Percentiles rank a stretch among this genome's conserved stretches.
Conservation (phyloP, 2,888 invertebrate genomes). For the Sphaerophoria taeniata region DNA sequence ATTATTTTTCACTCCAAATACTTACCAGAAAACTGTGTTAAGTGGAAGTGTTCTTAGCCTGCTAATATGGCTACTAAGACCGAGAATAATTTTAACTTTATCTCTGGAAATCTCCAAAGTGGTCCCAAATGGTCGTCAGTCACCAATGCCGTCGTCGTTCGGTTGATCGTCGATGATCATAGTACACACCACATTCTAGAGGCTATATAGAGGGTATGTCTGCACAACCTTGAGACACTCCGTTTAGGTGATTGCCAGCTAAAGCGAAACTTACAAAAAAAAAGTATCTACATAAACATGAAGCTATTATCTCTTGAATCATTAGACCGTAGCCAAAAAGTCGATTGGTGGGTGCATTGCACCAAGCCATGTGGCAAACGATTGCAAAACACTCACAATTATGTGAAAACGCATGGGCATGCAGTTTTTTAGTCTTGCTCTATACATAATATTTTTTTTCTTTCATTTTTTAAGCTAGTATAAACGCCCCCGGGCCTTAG, state of each 20-base stretch:
- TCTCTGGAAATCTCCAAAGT: slow-evolving; percentile 23
- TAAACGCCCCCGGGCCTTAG: slow-evolving; percentile 25
- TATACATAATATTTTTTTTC: no score
- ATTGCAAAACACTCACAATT: slow-evolving; percentile 18
- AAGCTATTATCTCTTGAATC: slow-evolving; percentile 58
- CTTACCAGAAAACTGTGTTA: slow-evolving; percentile 55
- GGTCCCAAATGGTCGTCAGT: no score
- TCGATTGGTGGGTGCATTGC: slow-evolving; percentile 63
- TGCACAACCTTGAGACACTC: slow-evolving; percentile 62
- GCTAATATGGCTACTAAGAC: slow-evolving; percentile 15
- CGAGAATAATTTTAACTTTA: slow-evolving; percentile 33
- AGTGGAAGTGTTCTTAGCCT: slow-evolving; percentile 52
- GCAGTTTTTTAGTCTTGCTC: not conserved
- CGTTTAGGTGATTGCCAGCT: slow-evolving; percentile 41
- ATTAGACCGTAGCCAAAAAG: slow-evolving; percentile 66
- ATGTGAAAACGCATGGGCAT: slow-evolving; percentile 4
- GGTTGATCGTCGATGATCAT: slow-evolving; percentile 1
- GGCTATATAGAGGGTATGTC: slow-evolving; percentile 21
- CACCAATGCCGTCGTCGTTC: not conserved
- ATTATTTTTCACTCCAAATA: slow-evolving; percentile 30
- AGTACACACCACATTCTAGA: slow-evolving; percentile 16
- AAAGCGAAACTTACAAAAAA: slow-evolving; percentile 5
- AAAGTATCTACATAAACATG: slow-evolving; percentile 13
- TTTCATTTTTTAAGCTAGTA: slow-evolving; percentile 3
- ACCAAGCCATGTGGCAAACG: slow-evolving; percentile 18